Percentiles rank a stretch among this genome's conserved stretches.
Conservation (phyloP, 2,888 invertebrate genomes). For the Kuschelorhynchus macadamiae region DNA sequence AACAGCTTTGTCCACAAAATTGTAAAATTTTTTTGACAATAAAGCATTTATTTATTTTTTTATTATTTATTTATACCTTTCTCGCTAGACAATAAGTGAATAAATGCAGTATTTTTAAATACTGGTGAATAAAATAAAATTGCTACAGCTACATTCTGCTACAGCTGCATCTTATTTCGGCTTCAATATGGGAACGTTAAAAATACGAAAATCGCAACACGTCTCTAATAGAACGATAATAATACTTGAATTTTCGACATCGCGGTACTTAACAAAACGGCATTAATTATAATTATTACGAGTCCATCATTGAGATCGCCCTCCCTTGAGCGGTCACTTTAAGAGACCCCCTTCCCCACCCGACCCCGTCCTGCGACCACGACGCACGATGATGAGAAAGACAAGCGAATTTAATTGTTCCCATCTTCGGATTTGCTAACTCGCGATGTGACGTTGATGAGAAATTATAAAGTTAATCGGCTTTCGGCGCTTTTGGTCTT, state of each 20-base stretch:
- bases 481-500: constrained; percentile 45
- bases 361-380: not conserved
- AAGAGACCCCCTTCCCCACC: constrained; percentile 6
- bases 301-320: constrained; percentile 28
- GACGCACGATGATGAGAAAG: constrained; percentile 17
- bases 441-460: constrained; percentile 45
- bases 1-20: too few species aligned
- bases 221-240: constrained; percentile 25
- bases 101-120: too few species aligned
- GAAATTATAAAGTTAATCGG: constrained; percentile 48
- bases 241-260: constrained; percentile 33
- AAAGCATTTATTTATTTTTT: too few species aligned
- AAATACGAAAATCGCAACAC: constrained; percentile 4
- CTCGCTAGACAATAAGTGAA: too few species aligned
- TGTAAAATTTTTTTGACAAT: too few species aligned
- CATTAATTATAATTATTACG: constrained; percentile 43
- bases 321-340: constrained; percentile 33
- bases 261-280: constrained; percentile 38
- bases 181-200: too few species aligned
- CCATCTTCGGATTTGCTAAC: constrained; percentile 41
- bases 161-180: too few species aligned
- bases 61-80: too few species aligned
- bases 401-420: constrained; percentile 46
- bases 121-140: too few species aligned
- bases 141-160: too few species aligned